Evolutionary conservation across 2,113 vertebrate species (phyloP), one percentile per base, ranked within the genome.

Genomic region (Xyrauchen texanus): DNA sequence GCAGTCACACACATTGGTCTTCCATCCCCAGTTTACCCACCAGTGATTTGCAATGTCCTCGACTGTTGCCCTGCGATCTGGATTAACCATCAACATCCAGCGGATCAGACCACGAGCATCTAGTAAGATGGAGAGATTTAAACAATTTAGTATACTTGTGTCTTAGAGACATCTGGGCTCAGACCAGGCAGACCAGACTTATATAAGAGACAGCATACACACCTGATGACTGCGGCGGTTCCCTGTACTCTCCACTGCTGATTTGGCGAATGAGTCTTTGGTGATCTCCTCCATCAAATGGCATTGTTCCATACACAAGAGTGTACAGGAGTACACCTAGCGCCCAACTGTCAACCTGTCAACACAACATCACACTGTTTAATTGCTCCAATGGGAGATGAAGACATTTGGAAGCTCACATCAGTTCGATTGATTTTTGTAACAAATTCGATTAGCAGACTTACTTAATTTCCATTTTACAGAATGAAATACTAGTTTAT

Each of bases 21-120:
- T 98, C 89, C 97, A 99, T 88, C 98, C 96, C 98, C 98, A 99
- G 91, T 99, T 99, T 62, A 99, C 97, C 98, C 98, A 99, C 98
- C 98, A 99, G 90, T 99, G 98, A 87, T 98, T 98, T 87, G 98
- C 97, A 21, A 98, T 97, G 89, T 99, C 97, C 89, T 99, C 97
- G 4, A 98, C 95, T 15, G 96, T 99, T 87, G 98, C 98, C 76
- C 98, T 90, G 52, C 97, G 95, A 16, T 99, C 97, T 0, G 98
- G 98, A 88, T 99, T 99, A 83, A 99, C 98, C 98, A 99, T 99
- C 79, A 99, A 86, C 98, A 99, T 99, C 98, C 98, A 99, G 63
- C 98, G 94, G 80, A 99, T 99, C 83, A 99, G 93, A 84, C 98
- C 98, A 80, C 97, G 96, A 8, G 98, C 98, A 85, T 99, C 98